A percentile compares a stretch with the other conserved stretches of the same genome.
These are phyloP conservation scores for Philonicus albiceps DNA, from an alignment of 2,888 invertebrate species.

Conservation along the genomic window DNA sequence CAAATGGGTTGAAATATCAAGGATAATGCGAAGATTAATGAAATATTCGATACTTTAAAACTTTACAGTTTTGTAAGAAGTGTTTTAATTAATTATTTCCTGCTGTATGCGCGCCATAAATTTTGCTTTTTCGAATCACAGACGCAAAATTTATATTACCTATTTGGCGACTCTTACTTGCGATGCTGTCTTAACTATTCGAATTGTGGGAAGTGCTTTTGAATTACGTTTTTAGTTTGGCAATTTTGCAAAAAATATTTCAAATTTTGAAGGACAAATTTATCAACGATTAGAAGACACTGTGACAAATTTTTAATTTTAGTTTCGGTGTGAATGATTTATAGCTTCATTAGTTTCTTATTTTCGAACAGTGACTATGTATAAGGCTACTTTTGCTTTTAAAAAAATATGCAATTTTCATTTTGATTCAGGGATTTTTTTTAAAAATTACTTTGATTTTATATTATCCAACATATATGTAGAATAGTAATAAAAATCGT, in stretches of 20 bases:
- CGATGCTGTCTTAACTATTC: background rate
- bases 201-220: background rate
- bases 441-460: too few species aligned
- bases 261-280: background rate
- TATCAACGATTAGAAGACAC: background rate
- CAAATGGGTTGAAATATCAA: background rate
- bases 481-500: background rate
- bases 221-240: background rate
- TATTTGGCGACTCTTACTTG: background rate
- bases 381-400: background rate
- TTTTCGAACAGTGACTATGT: background rate
- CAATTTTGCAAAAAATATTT: background rate
- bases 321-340: background rate
- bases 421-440: background rate
- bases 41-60: background rate
- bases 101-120: background rate
- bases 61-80: background rate
- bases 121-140: background rate
- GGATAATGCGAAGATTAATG: background rate
- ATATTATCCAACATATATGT: too few species aligned
- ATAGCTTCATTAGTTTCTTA: background rate
- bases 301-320: background rate
- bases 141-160: background rate
- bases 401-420: background rate
- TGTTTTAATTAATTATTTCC: background rate